These are phyloP conservation scores for Lamprotornis superbus DNA, from an alignment of 2,113 vertebrate genomes.

Conservation along the genomic window DNA sequence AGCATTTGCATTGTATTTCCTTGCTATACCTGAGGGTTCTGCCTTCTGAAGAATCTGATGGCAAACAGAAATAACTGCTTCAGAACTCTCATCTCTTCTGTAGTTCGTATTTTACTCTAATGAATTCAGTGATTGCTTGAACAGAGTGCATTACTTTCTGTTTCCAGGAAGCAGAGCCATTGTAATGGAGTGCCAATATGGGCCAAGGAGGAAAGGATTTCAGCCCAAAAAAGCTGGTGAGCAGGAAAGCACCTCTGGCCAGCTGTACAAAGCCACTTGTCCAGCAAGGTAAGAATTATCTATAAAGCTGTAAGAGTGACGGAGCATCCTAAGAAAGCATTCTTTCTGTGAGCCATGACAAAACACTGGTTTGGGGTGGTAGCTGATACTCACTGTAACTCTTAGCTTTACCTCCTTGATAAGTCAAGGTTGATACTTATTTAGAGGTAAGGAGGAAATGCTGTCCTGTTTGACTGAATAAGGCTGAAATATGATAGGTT, in stretches of 20 bases:
- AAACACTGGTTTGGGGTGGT: background rate
- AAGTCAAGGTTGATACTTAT: background rate
- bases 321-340: background rate
- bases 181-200: slow-evolving; percentile 88
- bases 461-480: background rate
- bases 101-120: background rate
- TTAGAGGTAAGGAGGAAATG: background rate
- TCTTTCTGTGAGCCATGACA: background rate
- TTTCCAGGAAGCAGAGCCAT: slow-evolving; percentile 84
- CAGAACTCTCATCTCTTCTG: background rate
- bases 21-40: background rate
- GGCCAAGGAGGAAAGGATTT: slow-evolving; percentile 83
- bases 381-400: background rate
- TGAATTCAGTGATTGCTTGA: background rate
- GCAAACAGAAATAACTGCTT: background rate
- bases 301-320: background rate
- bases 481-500: background rate
- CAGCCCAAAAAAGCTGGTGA: slow-evolving; percentile 79
- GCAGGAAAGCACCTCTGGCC: slow-evolving; percentile 67
- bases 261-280: slow-evolving; percentile 82
- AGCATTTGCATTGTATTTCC: background rate
- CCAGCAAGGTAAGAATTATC: slow-evolving; percentile 77
- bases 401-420: background rate
- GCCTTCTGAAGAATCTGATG: background rate
- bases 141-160: slow-evolving; percentile 20